Evolutionary conservation across 2,797 vertebrate species (phyloP).

Genomic region (Paramormyrops hopkinsi): DNA sequence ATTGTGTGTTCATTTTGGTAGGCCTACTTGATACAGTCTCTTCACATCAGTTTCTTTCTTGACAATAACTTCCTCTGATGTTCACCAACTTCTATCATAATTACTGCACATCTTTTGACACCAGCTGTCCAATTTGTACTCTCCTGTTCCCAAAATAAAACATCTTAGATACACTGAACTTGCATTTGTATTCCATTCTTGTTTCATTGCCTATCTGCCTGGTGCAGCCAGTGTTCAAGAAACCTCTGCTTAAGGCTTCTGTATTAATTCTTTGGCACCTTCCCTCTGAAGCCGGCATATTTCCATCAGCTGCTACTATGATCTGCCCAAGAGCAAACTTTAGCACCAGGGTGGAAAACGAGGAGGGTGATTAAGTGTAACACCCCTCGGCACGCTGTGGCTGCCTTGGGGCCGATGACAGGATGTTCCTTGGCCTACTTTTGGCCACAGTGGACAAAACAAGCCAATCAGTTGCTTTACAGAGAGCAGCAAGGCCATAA

Average conservation of each 20-base stretch:
- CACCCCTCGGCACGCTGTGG: conserved; percentile 27
- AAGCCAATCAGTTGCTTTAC: conserved; percentile 41
- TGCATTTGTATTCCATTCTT: not conserved
- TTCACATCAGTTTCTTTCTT: not conserved
- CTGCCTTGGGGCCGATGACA: conserved; percentile 39
- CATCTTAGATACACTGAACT: not conserved
- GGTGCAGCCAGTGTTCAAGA: not conserved
- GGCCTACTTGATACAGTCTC: not conserved
- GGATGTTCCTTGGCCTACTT: conserved; percentile 54
- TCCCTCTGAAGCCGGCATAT: not conserved
- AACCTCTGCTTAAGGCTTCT: not conserved
- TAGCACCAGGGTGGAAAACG: conserved; percentile 11
- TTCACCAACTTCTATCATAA: not conserved
- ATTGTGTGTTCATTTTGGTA: not conserved
- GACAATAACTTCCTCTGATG: not conserved
- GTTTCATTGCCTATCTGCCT: not conserved
- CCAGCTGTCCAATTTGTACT: not conserved
- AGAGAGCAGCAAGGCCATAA: conserved; percentile 37
- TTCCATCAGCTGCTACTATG: not conserved
- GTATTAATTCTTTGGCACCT: not conserved
- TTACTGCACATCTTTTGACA: conserved; percentile 20
- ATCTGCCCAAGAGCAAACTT: not conserved
- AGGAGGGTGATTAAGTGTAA: conserved; percentile 25
- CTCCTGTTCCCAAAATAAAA: not conserved
- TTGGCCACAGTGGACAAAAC: conserved; percentile 45